Conservation (phyloP, 2,888 invertebrate genomes). For the Noctuana brunneofusca region DNA sequence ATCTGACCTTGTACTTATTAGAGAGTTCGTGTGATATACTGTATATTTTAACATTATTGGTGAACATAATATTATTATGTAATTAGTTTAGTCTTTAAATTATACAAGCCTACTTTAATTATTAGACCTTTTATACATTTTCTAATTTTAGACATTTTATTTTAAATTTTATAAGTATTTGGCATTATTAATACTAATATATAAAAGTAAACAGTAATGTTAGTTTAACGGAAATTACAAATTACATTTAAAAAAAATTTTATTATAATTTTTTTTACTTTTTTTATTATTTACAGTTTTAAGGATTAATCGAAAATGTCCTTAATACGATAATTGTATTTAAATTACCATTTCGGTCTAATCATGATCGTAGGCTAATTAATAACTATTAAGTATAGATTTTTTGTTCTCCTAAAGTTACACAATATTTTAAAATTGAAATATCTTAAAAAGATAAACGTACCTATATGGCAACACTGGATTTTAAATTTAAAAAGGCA, state of each 20-base stretch:
- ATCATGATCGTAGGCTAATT: slow-evolving; percentile 46
- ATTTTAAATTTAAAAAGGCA: background rate
- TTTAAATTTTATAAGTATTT: background rate
- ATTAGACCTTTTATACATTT: slow-evolving; percentile 13
- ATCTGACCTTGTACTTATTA: slow-evolving; percentile 46
- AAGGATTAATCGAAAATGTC: background rate
- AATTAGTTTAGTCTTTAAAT: slow-evolving; percentile 35
- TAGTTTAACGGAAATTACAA: background rate
- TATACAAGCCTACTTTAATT: slow-evolving; percentile 22
- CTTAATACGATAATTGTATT: background rate
- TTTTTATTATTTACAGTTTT: background rate
- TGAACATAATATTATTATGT: slow-evolving; percentile 51
- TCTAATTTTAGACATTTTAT: background rate
- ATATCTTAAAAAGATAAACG: background rate
- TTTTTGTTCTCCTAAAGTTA: slow-evolving; percentile 65
- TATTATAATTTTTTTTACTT: too few species aligned
- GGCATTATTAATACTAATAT: background rate
- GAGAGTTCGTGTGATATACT: slow-evolving; percentile 76
- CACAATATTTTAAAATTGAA: slow-evolving; percentile 47
- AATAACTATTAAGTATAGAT: slow-evolving; percentile 26
- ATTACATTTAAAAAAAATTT: background rate
- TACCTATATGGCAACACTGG: background rate
- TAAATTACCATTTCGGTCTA: slow-evolving; percentile 30
- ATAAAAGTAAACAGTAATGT: background rate
- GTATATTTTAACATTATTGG: slow-evolving; percentile 66